Conservation (phyloP, 2,888 invertebrate genomes). For the Orgyia antiqua region DNA sequence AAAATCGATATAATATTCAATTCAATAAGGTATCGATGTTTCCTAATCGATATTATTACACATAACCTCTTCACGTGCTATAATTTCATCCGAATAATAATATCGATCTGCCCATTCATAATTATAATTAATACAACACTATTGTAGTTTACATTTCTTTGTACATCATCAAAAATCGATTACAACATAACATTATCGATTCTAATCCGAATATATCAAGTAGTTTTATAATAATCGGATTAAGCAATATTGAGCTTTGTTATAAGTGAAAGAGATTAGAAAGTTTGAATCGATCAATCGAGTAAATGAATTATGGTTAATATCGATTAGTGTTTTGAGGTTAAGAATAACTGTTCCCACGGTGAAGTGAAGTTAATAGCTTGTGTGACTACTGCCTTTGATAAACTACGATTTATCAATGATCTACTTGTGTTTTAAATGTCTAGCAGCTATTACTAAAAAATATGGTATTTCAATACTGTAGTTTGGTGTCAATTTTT, state of each 20-base stretch:
- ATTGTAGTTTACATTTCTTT: neutral
- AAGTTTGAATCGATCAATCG: too few species aligned
- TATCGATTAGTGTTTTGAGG: neutral
- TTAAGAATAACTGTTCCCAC: neutral
- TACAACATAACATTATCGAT: neutral
- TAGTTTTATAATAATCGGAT: neutral
- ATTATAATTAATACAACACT: neutral
- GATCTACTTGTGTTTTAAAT: neutral
- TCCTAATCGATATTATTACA: neutral
- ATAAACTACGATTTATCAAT: neutral
- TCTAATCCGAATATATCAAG: too few species aligned
- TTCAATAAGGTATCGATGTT: constrained; percentile 3
- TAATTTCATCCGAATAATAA: neutral
- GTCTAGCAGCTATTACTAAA: neutral
- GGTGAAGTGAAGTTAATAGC: too few species aligned
- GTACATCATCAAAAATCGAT: neutral
- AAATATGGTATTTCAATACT: neutral
- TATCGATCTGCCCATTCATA: neutral
- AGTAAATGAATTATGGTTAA: too few species aligned
- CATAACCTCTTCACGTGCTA: neutral
- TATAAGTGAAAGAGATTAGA: neutral
- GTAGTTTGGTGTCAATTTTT: too few species aligned
- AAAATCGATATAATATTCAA: constrained; percentile 3
- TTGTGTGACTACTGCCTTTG: neutral
- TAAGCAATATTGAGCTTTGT: neutral